Evolutionary conservation across 2,797 vertebrate genomes (phyloP), one percentile per base, ranked within the genome.

Genomic region (Oreortyx pictus): DNA sequence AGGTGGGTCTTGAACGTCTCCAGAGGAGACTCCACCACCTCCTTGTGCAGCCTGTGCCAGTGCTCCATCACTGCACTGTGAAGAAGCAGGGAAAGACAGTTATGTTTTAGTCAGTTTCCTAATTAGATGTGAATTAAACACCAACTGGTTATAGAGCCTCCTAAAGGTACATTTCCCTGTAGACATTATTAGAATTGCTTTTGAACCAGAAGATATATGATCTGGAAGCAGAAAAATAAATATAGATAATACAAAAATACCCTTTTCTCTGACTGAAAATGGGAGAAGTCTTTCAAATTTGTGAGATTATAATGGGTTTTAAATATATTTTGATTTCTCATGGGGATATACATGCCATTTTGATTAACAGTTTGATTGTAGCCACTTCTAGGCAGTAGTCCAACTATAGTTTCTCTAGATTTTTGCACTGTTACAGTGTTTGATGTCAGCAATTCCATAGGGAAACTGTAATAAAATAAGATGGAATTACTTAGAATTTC

Each of bases 191-290:
- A 88, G 18, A 88, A 78, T 47, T 73, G 59, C 62, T 68, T 79
- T 25, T 70, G 25, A 85, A 33, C 6, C 31, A 57, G 22, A 44
- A 90, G 46, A 44, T 64, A 24, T 3, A 54, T 79, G 33, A 78
- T 77, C 46, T 62, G 35, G 78, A 73, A 70, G 66, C 35, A 78
- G 60, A 74, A 92, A 92, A 83, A 64, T 46, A 87, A 88, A 50
- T 20, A 3, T 3, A 74, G 80, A 46, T 47, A 4, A n/a, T 71
- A 4, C 13, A 52, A 75, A 92, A 73, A 75, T 54, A 14, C 31
- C 41, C 23, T 76, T 89, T 79, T 7, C 2, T 85, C 31, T 47
- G 8, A 31, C 24, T 64, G 47, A 82, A 29, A 70, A 72, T 43
- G 20, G 7, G 73, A 76, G 81, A 37, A 25, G 4, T 27, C 22